Percentiles rank a stretch among this genome's conserved stretches.
Evolutionary conservation across 1,140 invertebrate species (phyloP).

Genomic region (Platyscapa corneri): DNA sequence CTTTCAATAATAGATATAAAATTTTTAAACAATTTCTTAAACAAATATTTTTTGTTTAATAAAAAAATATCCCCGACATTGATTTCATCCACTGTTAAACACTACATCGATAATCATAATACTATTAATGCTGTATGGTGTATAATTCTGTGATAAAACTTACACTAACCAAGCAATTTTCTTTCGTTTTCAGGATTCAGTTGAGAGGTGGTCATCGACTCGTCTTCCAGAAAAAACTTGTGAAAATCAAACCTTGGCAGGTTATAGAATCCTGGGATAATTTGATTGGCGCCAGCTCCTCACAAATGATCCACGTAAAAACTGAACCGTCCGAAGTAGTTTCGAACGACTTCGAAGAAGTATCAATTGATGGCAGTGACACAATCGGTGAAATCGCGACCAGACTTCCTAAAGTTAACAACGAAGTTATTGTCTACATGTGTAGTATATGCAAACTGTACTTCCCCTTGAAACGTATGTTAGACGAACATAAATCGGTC

Average conservation of each 20-base stretch:
- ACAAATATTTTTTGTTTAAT: not conserved
- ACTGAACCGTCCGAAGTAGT: not conserved
- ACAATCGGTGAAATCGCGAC: not conserved
- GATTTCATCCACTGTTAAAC: not conserved
- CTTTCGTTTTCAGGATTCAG: constrained; percentile 42
- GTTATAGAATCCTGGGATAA: not conserved
- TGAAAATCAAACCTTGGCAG: constrained; percentile 20
- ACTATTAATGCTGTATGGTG: constrained; percentile 15
- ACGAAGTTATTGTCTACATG: constrained; percentile 49
- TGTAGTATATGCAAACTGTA: constrained; percentile 74
- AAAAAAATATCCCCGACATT: not conserved
- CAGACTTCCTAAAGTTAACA: not conserved
- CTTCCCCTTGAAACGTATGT: constrained; percentile 73
- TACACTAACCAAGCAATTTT: constrained; percentile 26
- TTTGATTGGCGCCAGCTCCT: not conserved
- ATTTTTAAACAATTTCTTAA: not conserved
- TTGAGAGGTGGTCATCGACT: not conserved
- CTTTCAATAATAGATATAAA: not conserved
- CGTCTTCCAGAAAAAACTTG: constrained; percentile 33
- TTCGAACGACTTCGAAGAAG: constrained; percentile 30
- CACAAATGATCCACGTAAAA: constrained; percentile 9
- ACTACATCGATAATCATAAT: not conserved
- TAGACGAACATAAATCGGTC: constrained; percentile 64
- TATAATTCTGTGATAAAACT: not conserved
- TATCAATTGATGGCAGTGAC: constrained; percentile 16